Evolutionary conservation across 2,888 invertebrate genomes (phyloP).

Genomic region (Trichacis sp.): DNA sequence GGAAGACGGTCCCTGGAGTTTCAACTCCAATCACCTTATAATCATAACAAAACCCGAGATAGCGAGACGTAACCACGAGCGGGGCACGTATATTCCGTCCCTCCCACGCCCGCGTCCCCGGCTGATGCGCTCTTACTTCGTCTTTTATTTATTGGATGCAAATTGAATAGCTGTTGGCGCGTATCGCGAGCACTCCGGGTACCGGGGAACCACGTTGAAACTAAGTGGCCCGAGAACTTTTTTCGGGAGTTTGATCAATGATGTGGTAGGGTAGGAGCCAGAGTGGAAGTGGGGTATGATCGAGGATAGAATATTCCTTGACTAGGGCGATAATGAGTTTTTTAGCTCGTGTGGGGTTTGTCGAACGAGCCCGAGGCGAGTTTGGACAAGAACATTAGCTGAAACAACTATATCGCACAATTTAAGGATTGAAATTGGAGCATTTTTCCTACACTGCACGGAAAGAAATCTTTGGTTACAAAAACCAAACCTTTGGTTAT

Average conservation of each 20-base stretch:
- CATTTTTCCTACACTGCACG: no score
- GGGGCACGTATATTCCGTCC: slow-evolving; percentile 41
- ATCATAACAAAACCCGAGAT: slow-evolving; percentile 54
- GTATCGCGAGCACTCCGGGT: slow-evolving; percentile 26
- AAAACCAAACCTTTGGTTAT: no score
- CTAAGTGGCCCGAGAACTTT: slow-evolving; percentile 5
- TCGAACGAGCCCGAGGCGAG: no score
- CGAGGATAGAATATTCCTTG: no score
- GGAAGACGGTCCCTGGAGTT: slow-evolving; percentile 6
- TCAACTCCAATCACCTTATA: slow-evolving; percentile 44
- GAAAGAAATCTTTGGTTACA: no score
- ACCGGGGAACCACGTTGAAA: slow-evolving; percentile 12
- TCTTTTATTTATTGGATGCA: slow-evolving; percentile 54
- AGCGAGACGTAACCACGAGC: slow-evolving; percentile 43
- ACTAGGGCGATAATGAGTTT: no score
- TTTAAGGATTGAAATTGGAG: no score
- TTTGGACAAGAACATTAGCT: no score
- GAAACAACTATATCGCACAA: no score
- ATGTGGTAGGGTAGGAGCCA: no score
- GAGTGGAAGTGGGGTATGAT: no score
- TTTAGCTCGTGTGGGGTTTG: not conserved
- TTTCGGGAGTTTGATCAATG: no score
- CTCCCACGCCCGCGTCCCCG: slow-evolving; percentile 19
- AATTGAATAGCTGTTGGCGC: slow-evolving; percentile 48
- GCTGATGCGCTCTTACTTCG: slow-evolving; percentile 29